Conservation (phyloP, 2,113 vertebrate species). For the Condylura cristata region DNA sequence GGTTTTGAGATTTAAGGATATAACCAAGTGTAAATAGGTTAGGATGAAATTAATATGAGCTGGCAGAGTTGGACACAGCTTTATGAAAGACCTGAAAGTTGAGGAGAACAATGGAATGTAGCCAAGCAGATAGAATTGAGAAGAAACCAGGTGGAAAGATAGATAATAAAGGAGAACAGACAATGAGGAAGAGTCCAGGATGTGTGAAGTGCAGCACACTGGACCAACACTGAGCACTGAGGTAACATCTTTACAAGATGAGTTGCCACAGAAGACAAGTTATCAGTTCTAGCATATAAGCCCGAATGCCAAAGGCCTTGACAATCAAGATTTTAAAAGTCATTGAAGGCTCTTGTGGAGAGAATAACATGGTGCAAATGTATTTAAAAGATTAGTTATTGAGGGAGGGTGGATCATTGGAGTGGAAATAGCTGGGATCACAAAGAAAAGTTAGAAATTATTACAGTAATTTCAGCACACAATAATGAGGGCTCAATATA, state of each 20-base stretch:
- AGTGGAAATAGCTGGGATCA: not conserved
- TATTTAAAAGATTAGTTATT: not conserved
- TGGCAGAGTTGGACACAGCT: not conserved
- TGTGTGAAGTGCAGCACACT: fast-evolving
- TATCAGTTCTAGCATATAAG: not conserved
- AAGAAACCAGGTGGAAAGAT: not conserved
- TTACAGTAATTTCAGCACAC: not conserved
- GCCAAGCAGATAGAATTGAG: not conserved
- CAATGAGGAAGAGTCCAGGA: not conserved
- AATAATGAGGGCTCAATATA: not conserved
- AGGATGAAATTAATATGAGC: not conserved
- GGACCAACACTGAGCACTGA: fast-evolving
- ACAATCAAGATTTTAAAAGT: not conserved
- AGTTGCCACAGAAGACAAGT: not conserved
- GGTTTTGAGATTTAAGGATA: not conserved
- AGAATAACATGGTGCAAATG: not conserved
- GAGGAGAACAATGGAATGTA: not conserved
- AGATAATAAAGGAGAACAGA: not conserved
- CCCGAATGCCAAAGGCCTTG: not conserved
- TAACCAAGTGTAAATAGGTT: not conserved
- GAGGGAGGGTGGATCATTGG: not conserved
- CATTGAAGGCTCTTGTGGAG: not conserved
- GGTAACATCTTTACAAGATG: not conserved
- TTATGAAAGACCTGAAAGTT: not conserved
- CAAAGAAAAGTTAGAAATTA: not conserved